Base-by-base conservation (phyloP, 2,113 vertebrate species). In the Parus major region DNA sequence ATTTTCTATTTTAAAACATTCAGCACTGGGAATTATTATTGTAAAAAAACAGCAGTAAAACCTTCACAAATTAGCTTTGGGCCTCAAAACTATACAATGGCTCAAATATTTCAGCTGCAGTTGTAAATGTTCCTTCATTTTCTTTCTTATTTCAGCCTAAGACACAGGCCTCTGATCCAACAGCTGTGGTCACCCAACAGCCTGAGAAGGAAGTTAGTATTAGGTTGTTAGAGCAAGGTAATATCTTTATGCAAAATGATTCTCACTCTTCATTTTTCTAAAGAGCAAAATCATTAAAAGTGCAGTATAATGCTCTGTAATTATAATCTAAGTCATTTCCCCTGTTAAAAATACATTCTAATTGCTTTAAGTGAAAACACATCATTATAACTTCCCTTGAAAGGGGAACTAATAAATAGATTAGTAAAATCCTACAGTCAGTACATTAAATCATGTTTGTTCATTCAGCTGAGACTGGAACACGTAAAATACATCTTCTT, bases 341-440 rank as follows among this genome's bases (percentile, higher is more conserved):
- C 73, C 59, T 85, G 93, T 96, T 95, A 97, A 96, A 97, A 96
- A 97, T 93, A 94, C 77, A 86, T 96, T 95, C 85, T 97, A 96
- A 97, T 97, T 97, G 95, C 80, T 95, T 97, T 96, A 96, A 96
- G 86, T 96, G 90, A 96, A 97, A 97, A 96, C 86, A 96, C 82
- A 96, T 93, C 95, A 96, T 96, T 95, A 96, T 80, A 96, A 94
- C 76, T 95, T 94, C 78, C 63, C 72, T 92, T 91, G 92, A 93
- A 96, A 96, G 47, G 82, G 46, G 82, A 93, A 93, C 69, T 95
- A 95, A 96, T 96, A 96, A 97, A 97, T 93, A 95, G 79, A 97
- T 96, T 94, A 96, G 92, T 81, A 91, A 95, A 97, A 96, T 96
- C 65, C 73, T 83, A 76, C 68, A 94, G 65, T 90, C 78, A 85